A percentile compares a stretch with the other conserved stretches of the same genome.
phyloP scores from a whole-genome alignment of 1,140 invertebrate species.

The Eubasilissa regina region DNA sequence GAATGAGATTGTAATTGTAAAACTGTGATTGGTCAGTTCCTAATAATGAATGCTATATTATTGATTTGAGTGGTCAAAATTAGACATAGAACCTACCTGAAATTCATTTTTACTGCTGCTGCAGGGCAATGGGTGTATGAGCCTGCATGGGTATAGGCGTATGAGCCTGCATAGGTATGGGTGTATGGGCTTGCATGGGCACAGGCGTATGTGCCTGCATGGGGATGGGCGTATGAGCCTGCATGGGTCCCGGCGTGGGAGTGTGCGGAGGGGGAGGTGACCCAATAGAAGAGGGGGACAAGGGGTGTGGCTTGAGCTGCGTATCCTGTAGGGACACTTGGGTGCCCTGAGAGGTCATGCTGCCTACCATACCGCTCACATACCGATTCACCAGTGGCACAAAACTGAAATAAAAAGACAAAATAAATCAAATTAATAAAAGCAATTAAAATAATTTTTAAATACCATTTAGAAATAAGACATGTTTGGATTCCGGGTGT shows the following conservation, averaged over 20 bases:
- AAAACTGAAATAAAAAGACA: conserved; percentile 64
- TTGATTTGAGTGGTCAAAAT: no score
- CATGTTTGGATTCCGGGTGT: no score
- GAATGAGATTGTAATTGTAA: no score
- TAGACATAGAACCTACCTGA: not conserved
- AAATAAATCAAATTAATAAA: not conserved
- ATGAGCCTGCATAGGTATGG: conserved; percentile 6
- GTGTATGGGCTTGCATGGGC: conserved; percentile 11
- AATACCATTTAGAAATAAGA: no score
- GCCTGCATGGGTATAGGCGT: conserved; percentile 27
- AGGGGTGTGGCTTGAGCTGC: conserved; percentile 65
- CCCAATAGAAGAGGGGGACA: conserved; percentile 71
- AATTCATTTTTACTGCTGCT: conserved; percentile 21
- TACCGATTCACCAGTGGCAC: conserved; percentile 72
- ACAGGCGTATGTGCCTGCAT: conserved; percentile 11
- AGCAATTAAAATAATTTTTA: not conserved
- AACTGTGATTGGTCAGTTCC: no score
- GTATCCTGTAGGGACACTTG: conserved; percentile 70
- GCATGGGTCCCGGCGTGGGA: conserved; percentile 20
- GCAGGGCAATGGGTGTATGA: conserved; percentile 32
- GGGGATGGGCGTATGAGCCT: conserved; percentile 10
- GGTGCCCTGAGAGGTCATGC: conserved; percentile 71
- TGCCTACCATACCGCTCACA: conserved; percentile 41
- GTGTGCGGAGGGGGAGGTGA: conserved; percentile 67
- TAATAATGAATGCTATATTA: no score